phyloP scores from a whole-genome alignment of 1,140 invertebrate species.

The Trypoxylus dichotomus region DNA sequence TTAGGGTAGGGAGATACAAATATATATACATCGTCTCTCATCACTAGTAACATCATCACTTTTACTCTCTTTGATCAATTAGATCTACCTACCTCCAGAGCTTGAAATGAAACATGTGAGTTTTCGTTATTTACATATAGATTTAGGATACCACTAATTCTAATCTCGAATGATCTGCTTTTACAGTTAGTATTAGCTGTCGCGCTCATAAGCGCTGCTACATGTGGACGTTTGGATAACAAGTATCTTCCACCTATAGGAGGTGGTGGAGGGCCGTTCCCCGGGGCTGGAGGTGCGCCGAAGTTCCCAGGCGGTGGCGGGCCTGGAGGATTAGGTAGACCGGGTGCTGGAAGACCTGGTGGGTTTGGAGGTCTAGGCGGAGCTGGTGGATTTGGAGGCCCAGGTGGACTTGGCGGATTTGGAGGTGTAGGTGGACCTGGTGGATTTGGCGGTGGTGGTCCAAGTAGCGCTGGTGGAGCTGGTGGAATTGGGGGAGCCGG shows the following conservation, averaged over 20 bases:
- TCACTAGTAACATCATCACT: slow-evolving; percentile 24
- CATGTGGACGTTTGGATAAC: slow-evolving; percentile 25
- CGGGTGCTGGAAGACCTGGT: slow-evolving; percentile 6
- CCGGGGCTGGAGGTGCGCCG: neutral
- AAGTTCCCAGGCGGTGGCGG: neutral
- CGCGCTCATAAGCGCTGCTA: slow-evolving; percentile 13
- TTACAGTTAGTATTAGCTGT: slow-evolving; percentile 22
- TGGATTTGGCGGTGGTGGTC: neutral
- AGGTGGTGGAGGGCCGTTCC: neutral
- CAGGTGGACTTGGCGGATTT: neutral
- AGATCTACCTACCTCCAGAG: neutral
- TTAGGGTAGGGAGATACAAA: slow-evolving; percentile 10
- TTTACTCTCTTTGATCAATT: slow-evolving; percentile 23
- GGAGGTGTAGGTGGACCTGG: slow-evolving; percentile 15
- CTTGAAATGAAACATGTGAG: slow-evolving; percentile 10
- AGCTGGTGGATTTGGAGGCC: neutral
- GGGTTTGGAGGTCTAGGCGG: neutral
- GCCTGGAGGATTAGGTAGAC: neutral
- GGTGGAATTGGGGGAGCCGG: neutral
- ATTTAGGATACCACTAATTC: neutral
- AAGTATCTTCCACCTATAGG: slow-evolving; percentile 10
- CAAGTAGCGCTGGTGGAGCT: neutral
- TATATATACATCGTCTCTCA: slow-evolving; percentile 22
- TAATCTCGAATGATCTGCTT: neutral
- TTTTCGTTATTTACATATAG: neutral